A percentile compares a stretch with the other conserved stretches of the same genome.
Evolutionary conservation across 2,113 vertebrate genomes (phyloP).

Genomic region (Xenus cinereus): DNA sequence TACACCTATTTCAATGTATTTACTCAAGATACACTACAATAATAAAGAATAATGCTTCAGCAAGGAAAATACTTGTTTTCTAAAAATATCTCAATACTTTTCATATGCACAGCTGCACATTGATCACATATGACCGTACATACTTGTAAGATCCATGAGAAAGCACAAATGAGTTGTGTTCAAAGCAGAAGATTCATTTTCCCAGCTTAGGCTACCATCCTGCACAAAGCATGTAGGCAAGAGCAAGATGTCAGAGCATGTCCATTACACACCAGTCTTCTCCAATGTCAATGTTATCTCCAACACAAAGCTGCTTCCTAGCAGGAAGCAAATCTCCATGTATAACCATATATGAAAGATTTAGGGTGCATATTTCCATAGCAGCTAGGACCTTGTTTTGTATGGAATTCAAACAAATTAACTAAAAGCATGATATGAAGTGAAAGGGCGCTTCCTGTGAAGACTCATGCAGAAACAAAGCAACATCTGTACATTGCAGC

Average conservation of each 20-base stretch:
- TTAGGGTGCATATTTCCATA: background rate
- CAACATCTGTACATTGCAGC: background rate
- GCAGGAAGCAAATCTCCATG: background rate
- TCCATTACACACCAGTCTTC: background rate
- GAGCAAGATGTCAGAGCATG: background rate
- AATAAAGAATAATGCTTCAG: background rate
- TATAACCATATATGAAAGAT: background rate
- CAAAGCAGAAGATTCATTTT: background rate
- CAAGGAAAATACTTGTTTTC: background rate
- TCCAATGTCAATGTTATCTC: background rate
- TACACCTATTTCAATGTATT: slow-evolving; percentile 20
- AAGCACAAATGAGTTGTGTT: background rate
- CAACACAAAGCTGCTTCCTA: background rate
- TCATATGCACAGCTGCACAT: background rate
- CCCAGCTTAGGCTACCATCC: background rate
- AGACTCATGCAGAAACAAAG: background rate
- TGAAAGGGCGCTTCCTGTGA: background rate
- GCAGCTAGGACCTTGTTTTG: background rate
- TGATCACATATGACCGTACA: background rate
- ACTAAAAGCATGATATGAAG: background rate
- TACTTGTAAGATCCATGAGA: background rate
- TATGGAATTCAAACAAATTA: background rate
- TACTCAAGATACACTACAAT: background rate
- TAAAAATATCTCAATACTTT: background rate
- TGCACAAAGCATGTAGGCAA: background rate